Percentiles rank a stretch among this genome's conserved stretches.
phyloP scores from a whole-genome alignment of 2,797 vertebrate species.

The Pristis pectinata region DNA sequence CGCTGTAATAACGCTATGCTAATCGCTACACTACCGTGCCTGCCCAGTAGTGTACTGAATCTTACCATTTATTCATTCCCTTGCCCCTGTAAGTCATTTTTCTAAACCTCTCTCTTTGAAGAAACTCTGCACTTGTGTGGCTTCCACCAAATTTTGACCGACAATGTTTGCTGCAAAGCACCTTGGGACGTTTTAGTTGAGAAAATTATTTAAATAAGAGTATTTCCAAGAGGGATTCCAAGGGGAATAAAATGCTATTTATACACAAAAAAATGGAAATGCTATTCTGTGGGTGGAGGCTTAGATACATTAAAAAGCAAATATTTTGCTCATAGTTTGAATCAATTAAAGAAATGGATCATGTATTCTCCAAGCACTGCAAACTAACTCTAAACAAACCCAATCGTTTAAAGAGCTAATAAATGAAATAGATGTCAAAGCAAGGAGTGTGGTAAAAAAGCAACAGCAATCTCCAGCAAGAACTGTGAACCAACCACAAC shows the following conservation, averaged over 20 bases:
- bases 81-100: too few species aligned
- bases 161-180: not conserved
- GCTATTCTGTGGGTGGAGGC: not conserved
- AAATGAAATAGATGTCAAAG: not conserved
- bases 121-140: too few species aligned
- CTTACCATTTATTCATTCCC: too few species aligned
- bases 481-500: not conserved
- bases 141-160: too few species aligned
- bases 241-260: not conserved
- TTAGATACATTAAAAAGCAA: not conserved
- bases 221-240: not conserved
- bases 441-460: not conserved
- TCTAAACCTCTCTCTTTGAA: not conserved
- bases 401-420: not conserved
- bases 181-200: not conserved
- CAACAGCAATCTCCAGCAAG: not conserved
- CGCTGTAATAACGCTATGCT: too few species aligned
- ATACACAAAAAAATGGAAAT: not conserved
- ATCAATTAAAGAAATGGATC: constrained; percentile 10
- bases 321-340: not conserved
- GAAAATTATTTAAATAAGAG: not conserved
- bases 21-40: too few species aligned
- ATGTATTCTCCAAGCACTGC: not conserved
- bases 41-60: too few species aligned
- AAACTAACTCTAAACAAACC: not conserved